Conservation (phyloP, 37 sponge, comb jelly and placozoan genomes). For the Ephydatia muelleri region DNA sequence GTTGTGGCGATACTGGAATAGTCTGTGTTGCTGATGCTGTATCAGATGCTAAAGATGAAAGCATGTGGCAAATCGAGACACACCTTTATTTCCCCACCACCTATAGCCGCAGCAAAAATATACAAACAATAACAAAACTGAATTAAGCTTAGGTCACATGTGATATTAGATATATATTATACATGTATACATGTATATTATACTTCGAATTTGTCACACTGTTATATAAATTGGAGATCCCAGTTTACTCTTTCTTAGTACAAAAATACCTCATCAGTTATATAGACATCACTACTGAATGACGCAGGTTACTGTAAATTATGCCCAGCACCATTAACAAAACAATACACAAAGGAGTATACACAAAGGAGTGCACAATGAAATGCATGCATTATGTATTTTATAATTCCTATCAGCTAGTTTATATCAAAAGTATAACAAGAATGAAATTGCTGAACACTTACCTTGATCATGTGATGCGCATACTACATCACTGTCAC, state of each 20-base stretch:
- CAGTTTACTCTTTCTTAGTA: too few species aligned
- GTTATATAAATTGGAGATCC: background rate
- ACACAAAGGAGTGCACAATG: background rate
- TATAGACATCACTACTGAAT: too few species aligned
- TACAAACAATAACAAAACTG: background rate
- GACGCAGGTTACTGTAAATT: too few species aligned
- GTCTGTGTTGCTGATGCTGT: background rate
- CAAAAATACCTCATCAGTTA: too few species aligned
- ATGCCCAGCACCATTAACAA: background rate
- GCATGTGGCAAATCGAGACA: background rate
- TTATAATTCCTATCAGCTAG: background rate
- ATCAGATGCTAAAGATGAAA: slow-evolving; percentile 1
- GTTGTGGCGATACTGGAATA: background rate
- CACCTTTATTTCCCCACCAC: background rate
- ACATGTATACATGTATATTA: too few species aligned
- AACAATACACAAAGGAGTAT: background rate
- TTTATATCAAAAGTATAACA: background rate
- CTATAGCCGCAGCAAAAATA: background rate
- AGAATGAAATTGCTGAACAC: background rate
- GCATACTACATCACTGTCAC: background rate
- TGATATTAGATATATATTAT: background rate
- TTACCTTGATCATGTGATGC: background rate
- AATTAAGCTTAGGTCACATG: background rate
- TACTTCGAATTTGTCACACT: background rate
- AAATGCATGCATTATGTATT: background rate